A percentile compares a stretch with the other conserved stretches of the same genome.
Conservation (phyloP, 2,888 invertebrate genomes). For the Philereme transversata region DNA sequence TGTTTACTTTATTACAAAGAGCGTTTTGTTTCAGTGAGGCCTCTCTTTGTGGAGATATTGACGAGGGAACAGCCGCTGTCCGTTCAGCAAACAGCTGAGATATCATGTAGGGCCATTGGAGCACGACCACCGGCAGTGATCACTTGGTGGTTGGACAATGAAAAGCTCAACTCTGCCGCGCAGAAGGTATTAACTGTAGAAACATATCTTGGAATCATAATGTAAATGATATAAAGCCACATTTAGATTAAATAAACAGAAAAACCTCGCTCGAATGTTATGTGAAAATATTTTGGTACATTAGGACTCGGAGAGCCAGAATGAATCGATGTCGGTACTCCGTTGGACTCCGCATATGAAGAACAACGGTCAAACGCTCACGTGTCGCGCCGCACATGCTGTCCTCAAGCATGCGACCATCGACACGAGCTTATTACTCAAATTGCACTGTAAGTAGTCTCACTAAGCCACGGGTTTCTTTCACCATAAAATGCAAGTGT, state of each 20-base stretch:
- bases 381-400: conserved; percentile 92
- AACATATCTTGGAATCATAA: neutral
- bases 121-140: conserved; percentile 93
- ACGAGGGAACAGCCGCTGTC: conserved; percentile 93
- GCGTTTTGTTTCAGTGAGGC: conserved; percentile 87
- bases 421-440: conserved; percentile 92
- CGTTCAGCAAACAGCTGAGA: conserved; percentile 91
- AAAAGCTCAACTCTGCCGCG: conserved; percentile 79
- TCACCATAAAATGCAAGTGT: too few relatives aligned
- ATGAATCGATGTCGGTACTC: conserved; percentile 90
- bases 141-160: conserved; percentile 93
- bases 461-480: too few relatives aligned
- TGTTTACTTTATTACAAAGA: conserved; percentile 22
- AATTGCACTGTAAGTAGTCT: conserved; percentile 92
- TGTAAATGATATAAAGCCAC: too few relatives aligned
- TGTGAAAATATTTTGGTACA: conserved; percentile 17
- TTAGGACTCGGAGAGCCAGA: conserved; percentile 91
- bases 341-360: conserved; percentile 89
- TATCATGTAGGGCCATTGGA: conserved; percentile 92
- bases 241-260: too few relatives aligned
- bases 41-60: conserved; percentile 90
- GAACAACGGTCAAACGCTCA: conserved; percentile 91
- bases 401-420: conserved; percentile 88
- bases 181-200: conserved; percentile 58
- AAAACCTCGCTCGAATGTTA: too few relatives aligned